Percentiles rank a stretch among this genome's conserved stretches.
Conservation (phyloP, 2,113 vertebrate genomes). For the Buteo buteo region DNA sequence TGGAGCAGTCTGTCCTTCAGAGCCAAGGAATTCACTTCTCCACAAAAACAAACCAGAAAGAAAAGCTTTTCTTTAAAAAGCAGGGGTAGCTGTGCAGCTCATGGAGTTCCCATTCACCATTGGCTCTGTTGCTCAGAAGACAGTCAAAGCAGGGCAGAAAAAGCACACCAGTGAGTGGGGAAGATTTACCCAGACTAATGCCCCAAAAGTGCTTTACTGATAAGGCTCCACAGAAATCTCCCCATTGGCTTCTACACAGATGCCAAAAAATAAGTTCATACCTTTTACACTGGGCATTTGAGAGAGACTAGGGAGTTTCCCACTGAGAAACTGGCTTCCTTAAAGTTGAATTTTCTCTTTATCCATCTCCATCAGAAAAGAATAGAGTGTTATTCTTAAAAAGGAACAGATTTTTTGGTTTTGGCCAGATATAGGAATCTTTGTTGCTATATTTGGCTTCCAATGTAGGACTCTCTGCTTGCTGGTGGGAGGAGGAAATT, state of each 20-base stretch:
- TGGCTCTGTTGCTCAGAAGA: neutral
- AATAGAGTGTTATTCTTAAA: slow-evolving; percentile 62
- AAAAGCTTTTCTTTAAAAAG: neutral
- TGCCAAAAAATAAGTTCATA: neutral
- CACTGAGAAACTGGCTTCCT: slow-evolving; percentile 11
- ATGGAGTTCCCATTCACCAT: neutral
- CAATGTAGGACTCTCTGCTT: slow-evolving; percentile 14
- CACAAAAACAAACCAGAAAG: neutral
- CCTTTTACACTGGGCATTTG: neutral
- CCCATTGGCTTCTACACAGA: neutral
- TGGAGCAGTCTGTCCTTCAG: neutral
- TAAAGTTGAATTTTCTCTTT: slow-evolving; percentile 59
- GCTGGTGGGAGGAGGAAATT: slow-evolving; percentile 65
- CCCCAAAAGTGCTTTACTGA: neutral
- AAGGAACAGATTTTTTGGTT: slow-evolving; percentile 70
- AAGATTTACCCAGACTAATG: neutral
- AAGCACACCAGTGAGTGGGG: neutral
- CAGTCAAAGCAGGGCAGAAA: neutral
- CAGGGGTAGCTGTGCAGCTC: neutral
- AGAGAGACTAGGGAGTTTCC: slow-evolving; percentile 10
- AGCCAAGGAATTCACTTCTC: neutral
- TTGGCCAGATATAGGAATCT: slow-evolving; percentile 71
- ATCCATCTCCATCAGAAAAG: slow-evolving; percentile 61
- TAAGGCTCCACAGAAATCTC: neutral
- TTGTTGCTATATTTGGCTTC: slow-evolving; percentile 73